Base-by-base conservation (phyloP, 2,888 invertebrate genomes). In the Polia nebulosa region DNA sequence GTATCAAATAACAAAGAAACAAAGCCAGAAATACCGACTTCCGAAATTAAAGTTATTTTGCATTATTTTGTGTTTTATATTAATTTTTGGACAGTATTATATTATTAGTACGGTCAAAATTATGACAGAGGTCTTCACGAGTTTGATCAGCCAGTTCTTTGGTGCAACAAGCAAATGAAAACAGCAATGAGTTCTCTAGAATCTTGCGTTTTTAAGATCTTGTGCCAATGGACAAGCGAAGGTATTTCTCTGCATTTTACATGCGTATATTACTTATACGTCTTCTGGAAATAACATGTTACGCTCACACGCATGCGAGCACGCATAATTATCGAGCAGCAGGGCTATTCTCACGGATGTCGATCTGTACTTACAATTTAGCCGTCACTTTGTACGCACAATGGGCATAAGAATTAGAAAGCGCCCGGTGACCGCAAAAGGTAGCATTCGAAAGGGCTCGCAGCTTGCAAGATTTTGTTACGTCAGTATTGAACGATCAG, bases 381-480 rank as follows among this genome's bases (percentile, higher is more conserved):
- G 88, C 88, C 86, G 91, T 90, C 89, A 88, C 87, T 89, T 86
- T 81, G 85, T 88, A 89, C 90, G 90, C 90, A 94, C 95, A 94
- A 95, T 94, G 89, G 89, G 86, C 90, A 93, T 95, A 95, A 95
- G 95, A 95, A 94, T 95, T 95, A 95, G 95, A 95, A 95, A 95
- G 95, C 93, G 88, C 84, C 89, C 87, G 87, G 90, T 91, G 92
- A 92, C 95, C 93, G 94, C 94, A 93, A 93, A 94, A 95, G 93
- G 94, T 93, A 93, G 89, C 88, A 91, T 86, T 92, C 88, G 93
- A 93, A 93, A 93, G 94, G 94, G 93, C 94, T 88, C 81, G 79
- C 78, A 85, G 87, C 91, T 93, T 93, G 91, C 92, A 90, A 94
- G 93, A 94, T 91, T 87, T 82, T 89, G 89, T 95, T 94, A 92